These are phyloP conservation scores for Helarctos malayanus DNA, from an alignment of 2,797 vertebrate species.

Conservation along the genomic window DNA sequence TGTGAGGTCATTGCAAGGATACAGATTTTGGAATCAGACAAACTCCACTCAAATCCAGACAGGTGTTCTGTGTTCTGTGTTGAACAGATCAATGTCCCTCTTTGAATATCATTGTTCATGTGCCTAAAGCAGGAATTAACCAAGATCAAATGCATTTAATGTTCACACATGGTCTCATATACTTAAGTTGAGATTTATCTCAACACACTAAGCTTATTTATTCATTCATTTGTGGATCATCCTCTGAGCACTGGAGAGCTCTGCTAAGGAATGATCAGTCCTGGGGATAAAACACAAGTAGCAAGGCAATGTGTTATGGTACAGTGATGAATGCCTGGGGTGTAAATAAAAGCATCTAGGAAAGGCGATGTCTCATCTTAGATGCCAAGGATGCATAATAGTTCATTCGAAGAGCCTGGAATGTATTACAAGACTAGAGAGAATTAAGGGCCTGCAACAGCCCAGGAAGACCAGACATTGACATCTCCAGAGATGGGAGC, in stretches of 20 bases:
- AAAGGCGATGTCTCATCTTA: not conserved
- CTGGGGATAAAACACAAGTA: not conserved
- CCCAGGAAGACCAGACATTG: not conserved
- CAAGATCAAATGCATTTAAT: not conserved
- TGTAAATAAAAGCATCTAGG: not conserved
- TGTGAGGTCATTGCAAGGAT: not conserved
- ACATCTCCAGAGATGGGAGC: not conserved
- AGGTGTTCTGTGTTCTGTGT: not conserved
- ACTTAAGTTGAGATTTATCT: not conserved
- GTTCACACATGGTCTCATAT: not conserved
- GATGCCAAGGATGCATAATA: not conserved
- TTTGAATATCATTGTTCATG: not conserved
- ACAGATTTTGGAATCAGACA: not conserved
- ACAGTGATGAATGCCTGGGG: fast-evolving
- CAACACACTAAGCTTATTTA: not conserved
- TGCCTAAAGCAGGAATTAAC: not conserved
- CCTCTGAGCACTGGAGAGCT: not conserved
- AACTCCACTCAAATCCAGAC: not conserved
- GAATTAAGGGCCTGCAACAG: not conserved
- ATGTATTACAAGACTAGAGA: not conserved
- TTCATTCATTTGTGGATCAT: not conserved
- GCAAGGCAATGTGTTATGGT: not conserved
- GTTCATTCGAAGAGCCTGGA: not conserved
- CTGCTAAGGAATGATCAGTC: not conserved
- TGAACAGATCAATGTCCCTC: not conserved